Conservation (phyloP, 2,888 invertebrate species). For the Amphipoea lucens region DNA sequence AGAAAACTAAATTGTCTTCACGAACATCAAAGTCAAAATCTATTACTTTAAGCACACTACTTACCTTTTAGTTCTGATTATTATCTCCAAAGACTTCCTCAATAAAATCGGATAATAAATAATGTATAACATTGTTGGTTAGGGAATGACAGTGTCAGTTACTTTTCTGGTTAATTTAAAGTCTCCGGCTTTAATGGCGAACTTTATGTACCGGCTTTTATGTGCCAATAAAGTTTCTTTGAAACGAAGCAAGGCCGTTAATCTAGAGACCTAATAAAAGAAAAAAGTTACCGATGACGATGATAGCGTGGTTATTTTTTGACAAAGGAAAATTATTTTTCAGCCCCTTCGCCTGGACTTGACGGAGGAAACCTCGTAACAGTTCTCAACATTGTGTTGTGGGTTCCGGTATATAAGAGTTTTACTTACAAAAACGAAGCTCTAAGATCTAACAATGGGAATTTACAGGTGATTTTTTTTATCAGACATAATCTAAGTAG, state of each 20-base stretch:
- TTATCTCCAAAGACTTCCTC: conserved; percentile 51
- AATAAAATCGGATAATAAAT: conserved; percentile 65
- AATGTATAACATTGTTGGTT: conserved; percentile 68
- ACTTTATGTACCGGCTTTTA: conserved; percentile 86
- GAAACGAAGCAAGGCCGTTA: conserved; percentile 84
- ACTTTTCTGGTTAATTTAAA: conserved; percentile 88
- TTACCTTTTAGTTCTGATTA: conserved; percentile 50
- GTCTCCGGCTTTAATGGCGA: conserved; percentile 80
- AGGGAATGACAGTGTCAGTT: conserved; percentile 68
- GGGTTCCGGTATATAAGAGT: background rate
- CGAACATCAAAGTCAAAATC: conserved; percentile 13
- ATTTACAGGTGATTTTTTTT: background rate
- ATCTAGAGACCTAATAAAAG: conserved; percentile 83
- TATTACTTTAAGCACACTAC: conserved; percentile 29
- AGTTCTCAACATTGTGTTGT: background rate
- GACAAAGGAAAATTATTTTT: conserved; percentile 4
- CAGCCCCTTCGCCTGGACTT: background rate
- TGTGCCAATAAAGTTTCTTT: conserved; percentile 85
- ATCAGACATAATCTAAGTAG: background rate
- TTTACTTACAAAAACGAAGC: background rate
- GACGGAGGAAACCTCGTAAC: background rate
- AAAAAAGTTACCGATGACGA: conserved; percentile 64
- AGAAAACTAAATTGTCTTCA: conserved; percentile 26
- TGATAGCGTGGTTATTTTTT: conserved; percentile 61
- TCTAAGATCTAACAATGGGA: background rate